phyloP scores from a whole-genome alignment of 1,140 invertebrate species.

The Ips typographus region DNA sequence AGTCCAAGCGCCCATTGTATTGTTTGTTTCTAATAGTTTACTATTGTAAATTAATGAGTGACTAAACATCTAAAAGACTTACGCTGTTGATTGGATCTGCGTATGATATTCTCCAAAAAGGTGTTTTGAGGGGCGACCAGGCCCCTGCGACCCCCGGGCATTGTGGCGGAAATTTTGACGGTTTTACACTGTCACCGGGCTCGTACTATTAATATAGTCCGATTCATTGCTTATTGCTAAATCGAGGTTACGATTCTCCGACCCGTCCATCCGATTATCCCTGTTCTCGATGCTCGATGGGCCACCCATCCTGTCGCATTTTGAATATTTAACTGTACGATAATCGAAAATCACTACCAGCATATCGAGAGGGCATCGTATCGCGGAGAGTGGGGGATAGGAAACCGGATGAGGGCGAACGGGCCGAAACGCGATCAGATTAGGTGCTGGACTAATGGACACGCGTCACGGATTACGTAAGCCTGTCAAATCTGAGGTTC shows the following conservation, averaged over 20 bases:
- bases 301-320: neutral
- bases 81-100: conserved; percentile 97
- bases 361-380: neutral
- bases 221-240: neutral
- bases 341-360: neutral
- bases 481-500: conserved; percentile 3
- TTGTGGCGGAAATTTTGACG: conserved; percentile 50
- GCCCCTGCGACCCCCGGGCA: conserved; percentile 94
- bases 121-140: conserved; percentile 99
- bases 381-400: neutral
- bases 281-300: conserved; percentile 1
- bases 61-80: conserved; percentile 55
- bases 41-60: too few relatives aligned
- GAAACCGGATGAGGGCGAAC: neutral
- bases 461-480: conserved; percentile 22
- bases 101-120: conserved; percentile 98
- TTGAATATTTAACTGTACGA: neutral
- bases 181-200: conserved; percentile 23
- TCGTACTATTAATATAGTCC: neutral
- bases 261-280: conserved; percentile 8
- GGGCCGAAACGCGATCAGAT: neutral
- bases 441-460: neutral
- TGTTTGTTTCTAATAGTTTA: too few relatives aligned
- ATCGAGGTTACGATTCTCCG: neutral
- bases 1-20: too few relatives aligned